phyloP scores from a whole-genome alignment of 2,113 vertebrate species.

The Falco punctatus region DNA sequence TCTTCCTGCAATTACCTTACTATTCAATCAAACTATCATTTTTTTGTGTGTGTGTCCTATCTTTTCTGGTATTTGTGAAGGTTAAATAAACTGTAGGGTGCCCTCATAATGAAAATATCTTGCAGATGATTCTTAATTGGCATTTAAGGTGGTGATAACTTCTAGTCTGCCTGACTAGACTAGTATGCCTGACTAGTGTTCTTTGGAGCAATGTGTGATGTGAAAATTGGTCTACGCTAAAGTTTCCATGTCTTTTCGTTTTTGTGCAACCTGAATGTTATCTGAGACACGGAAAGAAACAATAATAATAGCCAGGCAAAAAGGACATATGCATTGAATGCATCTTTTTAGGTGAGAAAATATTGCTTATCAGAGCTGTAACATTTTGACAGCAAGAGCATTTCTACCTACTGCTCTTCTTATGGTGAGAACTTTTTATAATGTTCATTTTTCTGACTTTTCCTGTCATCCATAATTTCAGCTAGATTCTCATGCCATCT shows the following conservation, averaged over 20 bases:
- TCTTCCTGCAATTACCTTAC: neutral
- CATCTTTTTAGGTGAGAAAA: neutral
- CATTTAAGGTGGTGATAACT: neutral
- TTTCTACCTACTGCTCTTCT: neutral
- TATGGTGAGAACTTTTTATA: neutral
- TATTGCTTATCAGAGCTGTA: neutral
- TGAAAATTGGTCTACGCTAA: neutral
- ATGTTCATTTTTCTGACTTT: neutral
- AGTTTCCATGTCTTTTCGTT: fast-evolving
- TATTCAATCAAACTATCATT: neutral
- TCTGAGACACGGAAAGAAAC: neutral
- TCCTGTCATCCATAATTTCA: neutral
- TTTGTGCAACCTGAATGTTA: neutral
- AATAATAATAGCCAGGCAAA: neutral
- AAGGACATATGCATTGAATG: neutral
- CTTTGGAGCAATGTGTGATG: neutral
- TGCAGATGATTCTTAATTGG: neutral
- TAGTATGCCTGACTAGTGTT: neutral
- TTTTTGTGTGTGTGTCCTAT: neutral
- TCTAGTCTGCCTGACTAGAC: neutral
- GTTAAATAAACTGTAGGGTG: neutral
- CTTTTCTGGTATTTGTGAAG: neutral
- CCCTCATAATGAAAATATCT: neutral
- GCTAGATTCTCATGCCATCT: neutral
- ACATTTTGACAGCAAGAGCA: neutral